These are phyloP conservation scores for Poeciliopsis gracilis DNA, from an alignment of 2,797 vertebrate genomes.

Conservation along the genomic window DNA sequence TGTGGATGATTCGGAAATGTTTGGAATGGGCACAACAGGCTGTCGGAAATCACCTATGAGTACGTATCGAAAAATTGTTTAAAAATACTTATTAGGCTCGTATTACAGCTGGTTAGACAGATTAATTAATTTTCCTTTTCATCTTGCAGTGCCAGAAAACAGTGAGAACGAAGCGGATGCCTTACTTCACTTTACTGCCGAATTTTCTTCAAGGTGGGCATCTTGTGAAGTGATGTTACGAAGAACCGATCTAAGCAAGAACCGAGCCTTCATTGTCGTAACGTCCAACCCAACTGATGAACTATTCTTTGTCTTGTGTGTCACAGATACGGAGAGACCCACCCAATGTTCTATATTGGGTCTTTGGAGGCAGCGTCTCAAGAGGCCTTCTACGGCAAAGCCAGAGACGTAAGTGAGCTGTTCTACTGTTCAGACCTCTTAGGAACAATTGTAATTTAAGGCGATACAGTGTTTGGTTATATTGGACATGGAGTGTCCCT, in stretches of 20 bases:
- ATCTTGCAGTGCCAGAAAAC: constrained; percentile 94
- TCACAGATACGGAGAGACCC: constrained; percentile 95
- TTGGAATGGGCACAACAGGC: constrained; percentile 90
- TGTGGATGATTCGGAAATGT: constrained; percentile 98
- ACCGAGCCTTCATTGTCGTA: not conserved
- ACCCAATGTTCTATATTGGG: constrained; percentile 99
- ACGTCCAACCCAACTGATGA: not conserved
- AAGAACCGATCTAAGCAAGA: constrained; percentile 1
- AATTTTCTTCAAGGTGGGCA: constrained; percentile 97
- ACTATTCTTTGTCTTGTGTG: constrained; percentile 50
- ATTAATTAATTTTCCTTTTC: constrained; percentile 8
- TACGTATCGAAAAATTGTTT: constrained; percentile 69
- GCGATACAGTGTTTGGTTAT: constrained; percentile 9
- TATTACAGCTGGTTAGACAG: not conserved
- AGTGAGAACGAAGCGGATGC: constrained; percentile 99
- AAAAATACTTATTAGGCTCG: not conserved
- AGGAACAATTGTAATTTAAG: constrained; percentile 24
- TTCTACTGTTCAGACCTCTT: constrained; percentile 6
- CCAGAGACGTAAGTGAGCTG: constrained; percentile 94
- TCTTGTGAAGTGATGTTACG: not conserved
- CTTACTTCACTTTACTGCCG: constrained; percentile 99
- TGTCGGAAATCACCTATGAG: constrained; percentile 98
- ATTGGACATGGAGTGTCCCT: constrained; percentile 18
- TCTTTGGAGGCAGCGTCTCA: constrained; percentile 98
- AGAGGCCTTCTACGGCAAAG: constrained; percentile 99